A percentile compares a stretch with the other conserved stretches of the same genome.
Evolutionary conservation across 2,797 vertebrate genomes (phyloP).

Genomic region (Menidia menidia): DNA sequence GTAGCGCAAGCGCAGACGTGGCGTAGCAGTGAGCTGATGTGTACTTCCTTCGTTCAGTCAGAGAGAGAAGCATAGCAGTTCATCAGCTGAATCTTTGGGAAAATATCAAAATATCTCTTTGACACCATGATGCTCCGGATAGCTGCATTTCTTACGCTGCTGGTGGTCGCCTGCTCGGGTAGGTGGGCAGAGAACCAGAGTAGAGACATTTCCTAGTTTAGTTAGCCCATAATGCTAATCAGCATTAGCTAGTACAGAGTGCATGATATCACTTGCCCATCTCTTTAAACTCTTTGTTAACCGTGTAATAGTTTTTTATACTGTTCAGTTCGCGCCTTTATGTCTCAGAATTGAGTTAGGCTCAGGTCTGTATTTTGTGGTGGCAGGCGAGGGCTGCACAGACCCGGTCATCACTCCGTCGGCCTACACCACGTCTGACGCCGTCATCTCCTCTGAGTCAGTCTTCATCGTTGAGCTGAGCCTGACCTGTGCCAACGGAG

Average conservation of each 20-base stretch:
- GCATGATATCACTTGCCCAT: background rate
- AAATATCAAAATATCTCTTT: background rate
- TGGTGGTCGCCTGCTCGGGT: constrained; percentile 77
- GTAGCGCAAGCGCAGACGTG: constrained; percentile 54
- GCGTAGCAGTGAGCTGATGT: constrained; percentile 65
- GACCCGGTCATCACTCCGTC: constrained; percentile 90
- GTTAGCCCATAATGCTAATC: constrained; percentile 46
- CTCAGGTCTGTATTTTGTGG: background rate
- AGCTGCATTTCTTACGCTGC: constrained; percentile 65
- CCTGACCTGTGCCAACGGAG: constrained; percentile 90
- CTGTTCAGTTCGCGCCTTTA: background rate
- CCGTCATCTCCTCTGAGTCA: constrained; percentile 92
- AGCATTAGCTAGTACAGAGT: constrained; percentile 6
- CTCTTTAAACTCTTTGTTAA: background rate
- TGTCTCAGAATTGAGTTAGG: background rate
- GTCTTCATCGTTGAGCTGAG: constrained; percentile 95
- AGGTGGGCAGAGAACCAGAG: constrained; percentile 10
- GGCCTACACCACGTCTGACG: constrained; percentile 93
- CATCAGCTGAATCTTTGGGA: background rate
- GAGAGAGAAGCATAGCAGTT: background rate
- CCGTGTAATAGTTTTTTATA: background rate
- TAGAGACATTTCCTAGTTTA: background rate
- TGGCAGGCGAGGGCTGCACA: constrained; percentile 88
- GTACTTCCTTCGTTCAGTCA: constrained; percentile 58
- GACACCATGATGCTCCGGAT: constrained; percentile 69